Evolutionary conservation across 2,797 vertebrate genomes (phyloP).

Genomic region (Threskiornis aethiopicus): DNA sequence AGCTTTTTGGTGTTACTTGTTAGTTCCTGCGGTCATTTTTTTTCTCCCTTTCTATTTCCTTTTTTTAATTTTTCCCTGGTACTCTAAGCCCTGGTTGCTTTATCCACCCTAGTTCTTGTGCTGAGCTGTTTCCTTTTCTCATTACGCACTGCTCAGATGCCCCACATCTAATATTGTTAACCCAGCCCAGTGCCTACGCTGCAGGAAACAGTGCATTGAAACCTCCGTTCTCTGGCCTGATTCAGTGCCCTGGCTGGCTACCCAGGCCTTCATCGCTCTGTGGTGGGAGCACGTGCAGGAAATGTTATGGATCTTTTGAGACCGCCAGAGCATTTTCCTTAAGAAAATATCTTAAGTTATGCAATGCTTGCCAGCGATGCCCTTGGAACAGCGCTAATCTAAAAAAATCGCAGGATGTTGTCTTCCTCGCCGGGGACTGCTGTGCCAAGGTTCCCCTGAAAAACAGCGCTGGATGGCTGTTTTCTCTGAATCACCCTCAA

Average conservation of each 20-base stretch:
- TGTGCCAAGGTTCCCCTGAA: background rate
- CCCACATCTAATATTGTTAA: background rate
- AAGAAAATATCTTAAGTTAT: background rate
- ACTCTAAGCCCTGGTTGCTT: background rate
- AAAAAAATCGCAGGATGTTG: conserved; percentile 22
- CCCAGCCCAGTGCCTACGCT: background rate
- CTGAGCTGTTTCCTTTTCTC: conserved; percentile 58
- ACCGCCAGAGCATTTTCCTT: conserved; percentile 14
- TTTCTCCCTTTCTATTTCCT: conserved; percentile 26
- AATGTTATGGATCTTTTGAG: background rate
- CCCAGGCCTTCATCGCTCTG: background rate
- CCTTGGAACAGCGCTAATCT: background rate
- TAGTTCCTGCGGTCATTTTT: background rate
- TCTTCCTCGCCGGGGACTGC: background rate
- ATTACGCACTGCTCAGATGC: conserved; percentile 11
- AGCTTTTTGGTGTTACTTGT: conserved; percentile 1
- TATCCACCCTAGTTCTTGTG: conserved; percentile 15
- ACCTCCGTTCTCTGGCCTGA: background rate
- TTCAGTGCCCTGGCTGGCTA: background rate
- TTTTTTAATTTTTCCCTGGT: conserved; percentile 1
- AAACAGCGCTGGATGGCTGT: background rate
- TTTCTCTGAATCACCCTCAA: background rate
- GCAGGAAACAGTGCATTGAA: background rate
- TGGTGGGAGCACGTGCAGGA: conserved; percentile 2
- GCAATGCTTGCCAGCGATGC: background rate